Conservation (phyloP, 2,797 vertebrate genomes). For the Acrocephalus scirpaceus region DNA sequence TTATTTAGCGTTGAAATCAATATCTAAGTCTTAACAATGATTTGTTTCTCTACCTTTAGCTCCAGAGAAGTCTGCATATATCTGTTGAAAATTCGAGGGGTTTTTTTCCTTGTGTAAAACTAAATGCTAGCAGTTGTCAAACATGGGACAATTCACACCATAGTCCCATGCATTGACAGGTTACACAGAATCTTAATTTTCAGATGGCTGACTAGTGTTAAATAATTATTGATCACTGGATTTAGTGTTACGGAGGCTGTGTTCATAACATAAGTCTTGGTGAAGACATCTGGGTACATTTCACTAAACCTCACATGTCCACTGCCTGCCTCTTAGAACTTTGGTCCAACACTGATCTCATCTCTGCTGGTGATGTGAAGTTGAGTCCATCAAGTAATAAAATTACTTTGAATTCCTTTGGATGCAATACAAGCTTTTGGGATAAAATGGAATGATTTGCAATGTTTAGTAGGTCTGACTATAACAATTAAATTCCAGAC, state of each 20-base stretch:
- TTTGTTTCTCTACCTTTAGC: neutral
- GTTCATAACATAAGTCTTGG: neutral
- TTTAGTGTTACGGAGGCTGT: neutral
- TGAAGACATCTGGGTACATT: neutral
- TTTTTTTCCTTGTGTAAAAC: neutral
- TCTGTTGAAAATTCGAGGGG: neutral
- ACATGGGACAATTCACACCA: neutral
- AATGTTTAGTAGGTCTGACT: neutral
- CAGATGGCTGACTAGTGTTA: neutral
- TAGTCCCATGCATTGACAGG: accelerated
- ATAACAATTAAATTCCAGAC: neutral
- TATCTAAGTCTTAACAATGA: neutral
- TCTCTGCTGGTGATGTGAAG: neutral
- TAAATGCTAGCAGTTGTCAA: neutral
- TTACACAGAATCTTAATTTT: neutral
- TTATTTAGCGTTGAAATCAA: neutral
- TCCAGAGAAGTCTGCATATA: neutral
- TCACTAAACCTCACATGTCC: neutral
- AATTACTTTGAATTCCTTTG: neutral
- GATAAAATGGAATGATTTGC: neutral
- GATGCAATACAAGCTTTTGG: neutral
- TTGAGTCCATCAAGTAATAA: neutral
- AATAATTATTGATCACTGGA: neutral
- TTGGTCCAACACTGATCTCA: neutral
- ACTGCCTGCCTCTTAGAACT: neutral